Percentiles rank a stretch among this genome's conserved stretches.
Conservation (phyloP, 1,140 invertebrate genomes). For the Phymorhynchus buccinoides region DNA sequence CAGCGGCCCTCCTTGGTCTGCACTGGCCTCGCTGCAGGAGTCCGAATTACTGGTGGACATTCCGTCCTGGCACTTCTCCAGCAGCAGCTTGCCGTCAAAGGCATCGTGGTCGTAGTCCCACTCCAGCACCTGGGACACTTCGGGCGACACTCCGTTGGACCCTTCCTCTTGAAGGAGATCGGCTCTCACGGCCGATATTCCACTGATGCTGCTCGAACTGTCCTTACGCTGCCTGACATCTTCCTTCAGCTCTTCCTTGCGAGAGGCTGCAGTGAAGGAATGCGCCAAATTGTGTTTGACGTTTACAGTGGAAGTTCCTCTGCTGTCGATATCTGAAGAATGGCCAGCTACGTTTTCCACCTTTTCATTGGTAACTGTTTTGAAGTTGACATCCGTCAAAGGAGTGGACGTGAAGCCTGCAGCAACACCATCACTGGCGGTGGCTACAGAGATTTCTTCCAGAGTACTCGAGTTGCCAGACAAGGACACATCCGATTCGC, state of each 20-base stretch:
- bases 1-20: slow-evolving; percentile 19
- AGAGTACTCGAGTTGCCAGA: slow-evolving; percentile 37
- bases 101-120: slow-evolving; percentile 50
- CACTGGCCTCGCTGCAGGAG: slow-evolving; percentile 39
- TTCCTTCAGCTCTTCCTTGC: background rate
- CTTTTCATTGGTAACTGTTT: background rate
- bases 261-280: background rate
- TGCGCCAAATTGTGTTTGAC: background rate
- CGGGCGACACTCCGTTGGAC: slow-evolving; percentile 44
- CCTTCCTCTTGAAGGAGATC: slow-evolving; percentile 41
- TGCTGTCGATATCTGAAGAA: background rate
- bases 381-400: slow-evolving; percentile 35
- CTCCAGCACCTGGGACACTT: slow-evolving; percentile 48
- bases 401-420: slow-evolving; percentile 52
- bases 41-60: slow-evolving; percentile 47
- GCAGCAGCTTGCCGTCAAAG: slow-evolving; percentile 46
- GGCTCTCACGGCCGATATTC: background rate
- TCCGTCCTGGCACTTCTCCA: slow-evolving; percentile 36
- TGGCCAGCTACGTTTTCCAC: background rate
- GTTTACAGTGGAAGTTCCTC: background rate
- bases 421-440: background rate
- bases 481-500: slow-evolving; percentile 29
- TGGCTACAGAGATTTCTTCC: slow-evolving; percentile 45
- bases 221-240: background rate
- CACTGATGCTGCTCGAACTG: slow-evolving; percentile 26